Evolutionary conservation across 2,888 invertebrate genomes (phyloP), one percentile per base, ranked within the genome.

Genomic region (Chloromyia formosa): DNA sequence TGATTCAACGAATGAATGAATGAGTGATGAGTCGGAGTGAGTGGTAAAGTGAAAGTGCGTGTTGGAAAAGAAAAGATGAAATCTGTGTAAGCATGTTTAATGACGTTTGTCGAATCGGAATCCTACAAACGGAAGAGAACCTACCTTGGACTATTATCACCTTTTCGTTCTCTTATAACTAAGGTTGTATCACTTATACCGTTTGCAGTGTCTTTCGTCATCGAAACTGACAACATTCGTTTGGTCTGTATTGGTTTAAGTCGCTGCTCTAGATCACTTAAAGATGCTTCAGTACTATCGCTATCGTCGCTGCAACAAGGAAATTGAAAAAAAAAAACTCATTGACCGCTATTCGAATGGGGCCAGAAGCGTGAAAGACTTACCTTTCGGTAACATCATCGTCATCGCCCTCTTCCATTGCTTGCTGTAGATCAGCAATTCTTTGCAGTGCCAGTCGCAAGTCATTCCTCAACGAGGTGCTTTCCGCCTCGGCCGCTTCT

Each of bases 361-460:
- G n/a, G n/a, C n/a, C n/a, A n/a, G n/a, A n/a, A n/a, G n/a, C n/a
- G n/a, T n/a, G n/a, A n/a, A 20, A 56, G 16, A 72, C 45, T 77
- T 74, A 85, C 85, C 85, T 85, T 53, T 85, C 85, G 76, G 83
- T 83, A 40, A 83, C 81, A 77, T 84, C 91, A 80, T 91, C 91
- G 80, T 91, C 91, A 74, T 93, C 88, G 80, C 94, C 94, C 0
- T 93, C 96, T 79, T 96, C 95, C 83, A 97, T 94, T 77, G 96
- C 97, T 81, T 94, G 92, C 83, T 97, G 97, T 78, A 98, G 87
- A 82, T 96, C 96, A 62, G 95, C 92, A 79, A 97, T 96, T 76
- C 97, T 89, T 78, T 96, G 91, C 75, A 96, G 88, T 3, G 97
- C 97, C 73, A 97, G 87, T 72, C 95, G 89, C 60, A 97, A 89